Percentiles rank a stretch among this genome's conserved stretches.
phyloP scores from a whole-genome alignment of 35 echinoderm and acorn worm genomes.

The Apostichopus japonicus region DNA sequence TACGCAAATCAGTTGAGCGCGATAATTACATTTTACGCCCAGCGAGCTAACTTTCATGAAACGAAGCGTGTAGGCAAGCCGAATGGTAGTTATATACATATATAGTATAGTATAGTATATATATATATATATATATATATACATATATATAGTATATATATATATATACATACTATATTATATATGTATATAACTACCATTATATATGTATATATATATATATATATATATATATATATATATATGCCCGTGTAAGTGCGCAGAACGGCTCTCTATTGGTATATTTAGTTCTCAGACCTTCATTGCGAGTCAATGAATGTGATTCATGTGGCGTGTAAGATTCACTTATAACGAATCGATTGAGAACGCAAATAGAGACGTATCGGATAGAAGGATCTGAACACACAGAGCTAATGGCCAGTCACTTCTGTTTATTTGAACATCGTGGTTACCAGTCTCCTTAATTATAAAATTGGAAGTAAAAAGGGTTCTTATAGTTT shows the following conservation, averaged over 20 bases:
- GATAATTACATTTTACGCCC: conserved; percentile 50
- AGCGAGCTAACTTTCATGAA: conserved; percentile 18
- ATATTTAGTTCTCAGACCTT: background rate
- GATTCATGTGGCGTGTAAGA: conserved; percentile 16
- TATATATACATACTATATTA: no score
- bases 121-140: background rate
- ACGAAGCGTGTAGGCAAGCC: conserved; percentile 24
- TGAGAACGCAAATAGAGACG: conserved; percentile 15
- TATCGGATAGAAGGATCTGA: conserved; percentile 33
- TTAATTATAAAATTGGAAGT: conserved; percentile 13
- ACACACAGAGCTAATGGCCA: conserved; percentile 35
- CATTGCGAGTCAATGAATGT: background rate
- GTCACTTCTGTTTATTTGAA: conserved; percentile 15
- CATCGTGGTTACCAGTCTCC: background rate
- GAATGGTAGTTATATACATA: background rate
- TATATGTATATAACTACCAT: no score
- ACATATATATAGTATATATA: no score
- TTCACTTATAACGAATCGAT: conserved; percentile 39
- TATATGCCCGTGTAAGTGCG: no score
- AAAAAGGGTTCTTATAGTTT: no score
- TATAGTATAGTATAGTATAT: no score
- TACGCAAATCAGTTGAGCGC: conserved; percentile 31
- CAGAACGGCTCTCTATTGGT: background rate
- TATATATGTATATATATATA: no score
- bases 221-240: no score